phyloP scores from a whole-genome alignment of 2,113 vertebrate genomes.

The Podarcis muralis region DNA sequence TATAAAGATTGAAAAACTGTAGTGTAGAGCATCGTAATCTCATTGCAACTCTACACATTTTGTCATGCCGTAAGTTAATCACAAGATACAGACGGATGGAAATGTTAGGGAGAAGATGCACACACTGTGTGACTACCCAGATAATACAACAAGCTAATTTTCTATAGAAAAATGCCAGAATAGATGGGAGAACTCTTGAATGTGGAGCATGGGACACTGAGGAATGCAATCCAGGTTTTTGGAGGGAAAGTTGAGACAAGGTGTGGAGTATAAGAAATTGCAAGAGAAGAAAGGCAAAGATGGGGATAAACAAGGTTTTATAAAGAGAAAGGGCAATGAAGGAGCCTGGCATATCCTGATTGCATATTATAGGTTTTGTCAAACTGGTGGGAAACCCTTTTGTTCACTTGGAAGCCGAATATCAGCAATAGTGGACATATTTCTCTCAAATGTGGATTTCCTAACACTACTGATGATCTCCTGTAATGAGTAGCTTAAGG shows the following conservation, averaged over 20 bases:
- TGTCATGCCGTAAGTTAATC: neutral
- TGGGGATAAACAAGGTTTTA: no score
- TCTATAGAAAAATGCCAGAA: neutral
- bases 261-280: no score
- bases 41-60: no score
- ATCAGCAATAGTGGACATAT: neutral
- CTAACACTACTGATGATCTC: neutral
- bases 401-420: neutral
- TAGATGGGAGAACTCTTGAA: neutral
- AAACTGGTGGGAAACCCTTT: neutral
- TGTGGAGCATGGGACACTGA: neutral
- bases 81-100: neutral
- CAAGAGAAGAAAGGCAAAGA: no score
- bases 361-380: neutral
- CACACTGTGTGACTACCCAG: neutral
- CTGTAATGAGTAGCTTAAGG: neutral
- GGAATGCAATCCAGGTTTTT: neutral
- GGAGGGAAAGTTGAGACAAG: neutral
- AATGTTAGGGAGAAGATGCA: neutral
- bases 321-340: no score
- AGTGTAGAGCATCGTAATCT: no score
- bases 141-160: neutral
- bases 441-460: neutral
- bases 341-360: neutral
- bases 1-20: no score